Conservation (phyloP, 2,888 invertebrate genomes). For the Theretra japonica region DNA sequence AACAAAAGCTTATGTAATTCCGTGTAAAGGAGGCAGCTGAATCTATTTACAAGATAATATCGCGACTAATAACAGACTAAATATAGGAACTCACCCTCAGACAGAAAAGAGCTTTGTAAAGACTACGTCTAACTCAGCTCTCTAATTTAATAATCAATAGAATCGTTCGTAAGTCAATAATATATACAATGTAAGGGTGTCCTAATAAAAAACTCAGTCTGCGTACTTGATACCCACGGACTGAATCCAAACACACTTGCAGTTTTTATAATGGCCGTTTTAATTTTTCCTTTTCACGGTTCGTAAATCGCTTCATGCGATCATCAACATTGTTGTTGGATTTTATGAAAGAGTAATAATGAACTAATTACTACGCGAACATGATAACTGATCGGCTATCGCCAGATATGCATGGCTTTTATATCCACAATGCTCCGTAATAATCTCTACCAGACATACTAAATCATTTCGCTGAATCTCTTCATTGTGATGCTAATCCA, state of each 20-base stretch:
- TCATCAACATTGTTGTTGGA: conserved; percentile 62
- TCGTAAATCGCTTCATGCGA: conserved; percentile 58
- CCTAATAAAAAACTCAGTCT: not conserved
- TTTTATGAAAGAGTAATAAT: conserved; percentile 35
- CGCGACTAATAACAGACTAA: not conserved
- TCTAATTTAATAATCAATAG: not conserved
- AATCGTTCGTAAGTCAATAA: too few relatives aligned
- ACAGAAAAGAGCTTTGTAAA: too few relatives aligned
- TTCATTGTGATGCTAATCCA: not conserved
- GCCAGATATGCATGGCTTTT: conserved; percentile 12
- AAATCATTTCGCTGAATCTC: not conserved
- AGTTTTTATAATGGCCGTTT: conserved; percentile 54
- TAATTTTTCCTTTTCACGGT: conserved; percentile 65
- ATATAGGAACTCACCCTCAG: not conserved
- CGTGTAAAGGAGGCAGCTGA: too few relatives aligned
- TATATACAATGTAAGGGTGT: not conserved
- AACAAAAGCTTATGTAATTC: too few relatives aligned
- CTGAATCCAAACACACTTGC: conserved; percentile 29
- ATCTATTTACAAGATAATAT: not conserved
- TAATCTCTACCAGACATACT: not conserved
- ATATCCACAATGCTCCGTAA: not conserved
- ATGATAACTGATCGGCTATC: conserved; percentile 7
- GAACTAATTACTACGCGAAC: conserved; percentile 29
- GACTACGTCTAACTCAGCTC: too few relatives aligned
- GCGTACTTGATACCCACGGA: not conserved